Evolutionary conservation across 1,140 invertebrate genomes (phyloP), one percentile per base, ranked within the genome.

Genomic region (Homalodisca vitripennis): DNA sequence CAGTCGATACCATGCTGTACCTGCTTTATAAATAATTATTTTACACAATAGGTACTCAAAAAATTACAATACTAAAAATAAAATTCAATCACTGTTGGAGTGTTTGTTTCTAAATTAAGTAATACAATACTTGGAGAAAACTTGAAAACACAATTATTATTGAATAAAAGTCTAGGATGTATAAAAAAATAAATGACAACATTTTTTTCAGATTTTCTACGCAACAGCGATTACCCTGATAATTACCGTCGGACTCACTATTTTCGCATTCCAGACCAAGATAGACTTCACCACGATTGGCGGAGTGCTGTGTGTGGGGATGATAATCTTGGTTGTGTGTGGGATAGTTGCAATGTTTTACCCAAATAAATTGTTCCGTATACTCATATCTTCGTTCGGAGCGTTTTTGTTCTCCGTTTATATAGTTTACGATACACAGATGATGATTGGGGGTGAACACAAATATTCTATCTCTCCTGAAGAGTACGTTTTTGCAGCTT

Each of bases 221-320:
- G 94, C 94, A 0, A 88, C 91, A 27, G 91, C 90, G 10, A 88
- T 96, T 60, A 93, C 91, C 32, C 85, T 89, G 3, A 89, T 87
- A 0, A 87, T 97, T 34, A 91, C 90, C 72, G 79, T 98, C 1
- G 89, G 85, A 0, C 79, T 98, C 22, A 98, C 95, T 0, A 70
- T 97, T 3, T 98, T 98, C 80, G 93, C 95, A 20, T 90, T 97
- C 79, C 95, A 98, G 82, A 97, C 95, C 1, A 96, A 94, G 80
- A 88, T 85, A 76, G 96, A 98, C 81, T 98, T 98, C 79, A 98
- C 95, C 2, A 86, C 85, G 67, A 85, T 91, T 79, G 89, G 92
- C 34, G 92, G 92, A 0, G 80, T 89, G 14, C 80, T 98, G 13
- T 87, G 98, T 48, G 89, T 94, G 1, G 84, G 84, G 24, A 73